These are phyloP conservation scores for Hippocampus guttulatus DNA, from an alignment of 2,113 vertebrate genomes.

Conservation along the genomic window DNA sequence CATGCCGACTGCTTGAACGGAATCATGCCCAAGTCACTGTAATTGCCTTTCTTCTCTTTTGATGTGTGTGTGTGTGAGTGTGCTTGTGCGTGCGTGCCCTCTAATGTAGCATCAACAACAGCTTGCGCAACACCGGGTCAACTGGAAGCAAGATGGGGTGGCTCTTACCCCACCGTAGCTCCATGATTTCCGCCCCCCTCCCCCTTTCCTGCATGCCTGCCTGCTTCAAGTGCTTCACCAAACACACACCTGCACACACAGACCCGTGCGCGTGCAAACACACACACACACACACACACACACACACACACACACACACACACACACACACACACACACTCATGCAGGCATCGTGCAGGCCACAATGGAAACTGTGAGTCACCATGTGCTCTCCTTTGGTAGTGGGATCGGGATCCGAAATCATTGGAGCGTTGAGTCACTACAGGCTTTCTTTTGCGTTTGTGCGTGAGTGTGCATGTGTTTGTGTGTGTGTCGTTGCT, in stretches of 20 bases:
- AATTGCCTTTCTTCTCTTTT: background rate
- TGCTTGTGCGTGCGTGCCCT: background rate
- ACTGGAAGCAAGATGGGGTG: constrained; percentile 20
- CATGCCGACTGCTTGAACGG: background rate
- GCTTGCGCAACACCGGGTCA: constrained; percentile 19
- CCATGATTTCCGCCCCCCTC: background rate
- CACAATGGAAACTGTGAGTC: constrained; percentile 73
- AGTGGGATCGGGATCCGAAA: constrained; percentile 70
- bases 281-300: constrained; percentile 18
- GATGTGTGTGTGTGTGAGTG: background rate
- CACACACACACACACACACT: constrained; percentile 20
- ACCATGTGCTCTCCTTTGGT: constrained; percentile 56
- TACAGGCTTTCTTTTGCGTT: constrained; percentile 65
- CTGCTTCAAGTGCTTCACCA: constrained; percentile 15
- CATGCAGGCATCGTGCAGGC: constrained; percentile 49
- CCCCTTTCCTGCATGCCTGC: background rate
- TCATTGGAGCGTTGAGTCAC: constrained; percentile 70
- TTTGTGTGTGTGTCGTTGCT: no score
- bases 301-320: constrained; percentile 25
- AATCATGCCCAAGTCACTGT: background rate
- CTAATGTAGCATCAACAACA: constrained; percentile 32
- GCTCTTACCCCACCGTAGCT: constrained; percentile 10
- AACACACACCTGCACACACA: constrained; percentile 20
- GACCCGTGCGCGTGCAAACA: constrained; percentile 5
- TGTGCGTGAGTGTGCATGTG: constrained; percentile 30